Evolutionary conservation across 2,797 vertebrate genomes (phyloP).

Genomic region (Poeciliopsis gracilis): DNA sequence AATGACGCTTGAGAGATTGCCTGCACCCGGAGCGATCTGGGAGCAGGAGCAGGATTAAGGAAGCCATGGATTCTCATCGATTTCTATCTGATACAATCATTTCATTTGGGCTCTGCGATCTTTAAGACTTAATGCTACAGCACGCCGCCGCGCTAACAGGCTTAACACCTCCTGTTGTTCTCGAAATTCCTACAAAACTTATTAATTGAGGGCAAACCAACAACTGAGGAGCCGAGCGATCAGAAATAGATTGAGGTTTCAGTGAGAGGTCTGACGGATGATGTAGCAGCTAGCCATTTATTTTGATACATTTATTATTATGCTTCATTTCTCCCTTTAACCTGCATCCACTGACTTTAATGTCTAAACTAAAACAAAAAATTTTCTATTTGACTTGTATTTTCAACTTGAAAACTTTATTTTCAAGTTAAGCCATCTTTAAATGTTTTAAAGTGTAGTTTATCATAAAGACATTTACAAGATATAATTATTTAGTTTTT

Average conservation of each 20-base stretch:
- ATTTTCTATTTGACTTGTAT: background rate
- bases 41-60: constrained; percentile 80
- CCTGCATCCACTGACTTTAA: constrained; percentile 29
- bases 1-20: constrained; percentile 85
- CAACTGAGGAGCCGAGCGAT: constrained; percentile 59
- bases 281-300: constrained; percentile 65
- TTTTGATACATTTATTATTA: constrained; percentile 73
- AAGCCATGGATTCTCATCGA: constrained; percentile 84
- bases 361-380: background rate
- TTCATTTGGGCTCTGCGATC: constrained; percentile 82
- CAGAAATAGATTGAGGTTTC: constrained; percentile 67
- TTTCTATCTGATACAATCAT: constrained; percentile 88
- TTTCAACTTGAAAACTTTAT: background rate
- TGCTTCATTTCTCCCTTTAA: constrained; percentile 60
- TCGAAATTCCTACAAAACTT: constrained; percentile 73
- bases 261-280: constrained; percentile 46
- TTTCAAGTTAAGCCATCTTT: background rate
- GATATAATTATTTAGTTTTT: background rate
- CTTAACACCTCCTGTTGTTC: constrained; percentile 80
- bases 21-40: constrained; percentile 77
- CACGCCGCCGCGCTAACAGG: constrained; percentile 69
- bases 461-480: background rate
- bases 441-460: no score
- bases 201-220: constrained; percentile 76
- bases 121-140: constrained; percentile 64